These are phyloP conservation scores for Sphecodes monilicornis DNA, from an alignment of 2,888 invertebrate genomes.

Conservation along the genomic window DNA sequence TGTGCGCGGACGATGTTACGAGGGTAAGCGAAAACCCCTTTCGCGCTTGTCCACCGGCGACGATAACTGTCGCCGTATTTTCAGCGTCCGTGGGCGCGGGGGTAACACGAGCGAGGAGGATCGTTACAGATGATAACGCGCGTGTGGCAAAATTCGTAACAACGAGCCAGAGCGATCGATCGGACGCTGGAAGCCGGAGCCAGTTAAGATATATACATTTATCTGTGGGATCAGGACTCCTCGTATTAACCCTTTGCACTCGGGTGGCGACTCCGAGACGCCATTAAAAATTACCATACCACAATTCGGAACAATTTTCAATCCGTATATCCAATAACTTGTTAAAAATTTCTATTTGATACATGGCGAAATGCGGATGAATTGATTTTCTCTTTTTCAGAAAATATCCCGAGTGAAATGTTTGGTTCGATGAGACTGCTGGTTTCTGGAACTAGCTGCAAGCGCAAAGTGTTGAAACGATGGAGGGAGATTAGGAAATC, in stretches of 20 bases:
- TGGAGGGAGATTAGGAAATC: no score
- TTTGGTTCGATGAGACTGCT: no score
- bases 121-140: slow-evolving; percentile 35
- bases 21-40: slow-evolving; percentile 60
- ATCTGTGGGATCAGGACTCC: neutral
- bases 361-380: no score
- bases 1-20: slow-evolving; percentile 54
- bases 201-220: neutral
- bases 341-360: no score
- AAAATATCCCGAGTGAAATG: no score
- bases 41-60: slow-evolving; percentile 55
- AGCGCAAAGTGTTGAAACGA: neutral
- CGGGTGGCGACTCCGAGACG: neutral
- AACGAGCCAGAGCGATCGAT: slow-evolving; percentile 9
- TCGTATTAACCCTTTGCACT: neutral
- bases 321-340: no score
- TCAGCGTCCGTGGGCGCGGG: slow-evolving; percentile 7
- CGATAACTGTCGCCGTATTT: slow-evolving; percentile 62
- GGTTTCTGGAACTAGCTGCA: no score
- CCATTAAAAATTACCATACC: no score
- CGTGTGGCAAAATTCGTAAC: slow-evolving; percentile 26
- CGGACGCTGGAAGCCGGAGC: neutral
- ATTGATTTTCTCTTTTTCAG: no score
- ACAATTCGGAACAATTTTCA: no score
- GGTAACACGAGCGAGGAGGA: slow-evolving; percentile 1